These are phyloP conservation scores for Apotomis betuletana DNA, from an alignment of 2,888 invertebrate species.

Conservation along the genomic window DNA sequence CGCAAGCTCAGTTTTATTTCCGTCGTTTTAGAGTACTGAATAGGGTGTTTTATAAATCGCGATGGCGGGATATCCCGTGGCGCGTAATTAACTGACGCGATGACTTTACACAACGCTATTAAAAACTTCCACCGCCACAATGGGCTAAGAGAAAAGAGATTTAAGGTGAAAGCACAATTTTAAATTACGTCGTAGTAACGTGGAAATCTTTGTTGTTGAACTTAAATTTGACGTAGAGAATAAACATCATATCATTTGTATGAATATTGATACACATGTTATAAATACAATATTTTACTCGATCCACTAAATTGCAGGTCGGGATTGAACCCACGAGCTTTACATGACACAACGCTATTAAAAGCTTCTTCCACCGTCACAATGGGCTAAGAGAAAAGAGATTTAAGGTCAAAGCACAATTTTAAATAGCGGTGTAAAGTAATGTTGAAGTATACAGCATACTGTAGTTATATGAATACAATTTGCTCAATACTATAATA, in stretches of 20 bases:
- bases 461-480: too few relatives aligned
- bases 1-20: background rate
- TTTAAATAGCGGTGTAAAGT: too few relatives aligned
- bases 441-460: too few relatives aligned
- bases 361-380: background rate
- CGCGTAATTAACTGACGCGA: conserved; percentile 1
- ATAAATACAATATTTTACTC: too few relatives aligned
- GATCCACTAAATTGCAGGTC: too few relatives aligned
- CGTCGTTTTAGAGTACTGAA: background rate
- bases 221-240: too few relatives aligned
- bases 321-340: too few relatives aligned
- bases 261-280: too few relatives aligned
- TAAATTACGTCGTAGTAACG: too few relatives aligned
- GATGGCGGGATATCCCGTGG: background rate
- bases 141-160: conserved; percentile 18
- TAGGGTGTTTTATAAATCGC: background rate
- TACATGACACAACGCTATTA: conserved; percentile 33
- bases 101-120: conserved; percentile 34
- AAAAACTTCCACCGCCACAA: conserved; percentile 10
- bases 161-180: background rate
- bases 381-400: conserved; percentile 18
- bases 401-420: background rate
- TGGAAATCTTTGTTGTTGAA: too few relatives aligned
- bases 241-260: too few relatives aligned
- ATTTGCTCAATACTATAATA: too few relatives aligned